phyloP scores from a whole-genome alignment of 2,888 invertebrate genomes.

The Lacanobia wlatinum region DNA sequence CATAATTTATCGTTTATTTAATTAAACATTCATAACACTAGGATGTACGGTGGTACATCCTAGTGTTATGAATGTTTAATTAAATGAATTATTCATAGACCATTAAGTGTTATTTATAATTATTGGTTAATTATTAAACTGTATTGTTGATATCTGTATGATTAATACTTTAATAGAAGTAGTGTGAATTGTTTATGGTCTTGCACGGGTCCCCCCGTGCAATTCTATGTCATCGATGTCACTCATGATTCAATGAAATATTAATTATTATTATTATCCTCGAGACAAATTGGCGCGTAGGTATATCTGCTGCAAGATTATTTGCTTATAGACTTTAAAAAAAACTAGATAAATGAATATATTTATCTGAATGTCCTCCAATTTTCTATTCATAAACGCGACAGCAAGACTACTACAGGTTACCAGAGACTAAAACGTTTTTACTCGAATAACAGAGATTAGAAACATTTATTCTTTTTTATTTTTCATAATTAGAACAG shows the following conservation, averaged over 20 bases:
- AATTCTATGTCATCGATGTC: constrained; percentile 8
- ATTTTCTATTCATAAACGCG: constrained; percentile 1
- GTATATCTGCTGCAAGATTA: not conserved
- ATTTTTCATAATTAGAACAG: constrained; percentile 53
- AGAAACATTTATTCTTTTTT: constrained; percentile 29
- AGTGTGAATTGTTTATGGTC: constrained; percentile 25
- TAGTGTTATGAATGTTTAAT: constrained; percentile 61
- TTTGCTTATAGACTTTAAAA: not conserved
- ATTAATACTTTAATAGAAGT: constrained; percentile 14
- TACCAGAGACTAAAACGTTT: constrained; percentile 29
- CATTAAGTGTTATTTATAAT: constrained; percentile 41
- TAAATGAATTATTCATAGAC: constrained; percentile 48
- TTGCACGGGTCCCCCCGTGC: constrained; percentile 25
- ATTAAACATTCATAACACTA: too few relatives aligned
- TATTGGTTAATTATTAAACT: constrained; percentile 20
- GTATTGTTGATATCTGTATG: constrained; percentile 19
- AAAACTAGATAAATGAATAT: constrained; percentile 1
- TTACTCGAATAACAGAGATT: constrained; percentile 35
- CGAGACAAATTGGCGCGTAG: not conserved
- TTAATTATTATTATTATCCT: not conserved
- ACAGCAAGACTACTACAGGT: constrained; percentile 13
- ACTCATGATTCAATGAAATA: not conserved
- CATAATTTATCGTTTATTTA: too few relatives aligned
- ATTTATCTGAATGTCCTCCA: not conserved
- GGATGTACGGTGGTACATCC: too few relatives aligned